Evolutionary conservation across 2,113 vertebrate species (phyloP), one percentile per base, ranked within the genome.

Genomic region (Lates calcarifer): DNA sequence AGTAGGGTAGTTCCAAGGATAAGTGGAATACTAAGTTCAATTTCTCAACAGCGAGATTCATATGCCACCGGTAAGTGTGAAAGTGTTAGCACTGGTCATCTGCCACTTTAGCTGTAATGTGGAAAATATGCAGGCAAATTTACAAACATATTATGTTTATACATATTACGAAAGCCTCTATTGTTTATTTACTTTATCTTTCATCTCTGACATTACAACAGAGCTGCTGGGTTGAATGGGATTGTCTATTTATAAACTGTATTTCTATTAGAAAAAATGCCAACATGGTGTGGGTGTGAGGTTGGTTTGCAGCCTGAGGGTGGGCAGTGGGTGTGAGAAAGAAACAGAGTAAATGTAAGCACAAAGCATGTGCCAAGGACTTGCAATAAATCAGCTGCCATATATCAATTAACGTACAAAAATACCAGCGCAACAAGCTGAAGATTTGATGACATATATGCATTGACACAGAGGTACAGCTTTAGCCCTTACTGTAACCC

Each of bases 341-440:
- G 29, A 79, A 70, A 71, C 9, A 51, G 24, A 77, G 55, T 39
- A 60, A 76, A 63, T 63, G 20, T 39, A 56, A 77, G 35, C 1
- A 17, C 18, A 45, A 39, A 31, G n/a, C 15, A n/a, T 63, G 53
- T 49, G 69, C 64, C 68, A 77, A 71, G 28, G 28, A 67, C 20
- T 53, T 31, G 28, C 56, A 64, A 67, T 70, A 64, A 81, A 70
- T 78, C 29, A 78, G 20, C 53, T 74, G 43, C 41, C 28, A 47
- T 71, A 79, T 5, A 57, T 35, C 41, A 67, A 33, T 64, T 62
- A 49, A 39, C 12, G 47, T 22, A 49, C 3, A 62, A n/a, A 56
- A 68, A 57, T 43, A 43, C 22, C 22, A 66, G 14, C 69, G 63
- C 11, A 70, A 63, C 22, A 49, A 67, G 20, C 47, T 63, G 24